Evolutionary conservation across 2,797 vertebrate genomes (phyloP).

Genomic region (Coracias cyanogaster): DNA sequence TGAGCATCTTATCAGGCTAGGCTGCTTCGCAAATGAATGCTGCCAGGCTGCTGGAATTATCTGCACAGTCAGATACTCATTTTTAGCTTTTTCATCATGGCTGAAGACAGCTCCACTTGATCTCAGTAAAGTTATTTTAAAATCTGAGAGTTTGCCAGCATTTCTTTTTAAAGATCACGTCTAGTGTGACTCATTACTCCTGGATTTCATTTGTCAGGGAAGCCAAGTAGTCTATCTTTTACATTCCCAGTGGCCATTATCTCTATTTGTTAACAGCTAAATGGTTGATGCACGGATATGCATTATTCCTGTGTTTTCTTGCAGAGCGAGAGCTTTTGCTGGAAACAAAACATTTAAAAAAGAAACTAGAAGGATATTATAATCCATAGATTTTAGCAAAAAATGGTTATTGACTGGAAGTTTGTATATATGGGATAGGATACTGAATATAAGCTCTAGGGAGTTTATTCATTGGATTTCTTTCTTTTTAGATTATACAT

Average conservation of each 20-base stretch:
- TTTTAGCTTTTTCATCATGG: slow-evolving; percentile 67
- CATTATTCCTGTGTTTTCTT: slow-evolving; percentile 58
- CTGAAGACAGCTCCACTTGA: slow-evolving; percentile 66
- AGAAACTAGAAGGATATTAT: background rate
- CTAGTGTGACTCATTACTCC: slow-evolving; percentile 70
- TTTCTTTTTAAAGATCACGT: slow-evolving; percentile 73
- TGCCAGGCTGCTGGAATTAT: slow-evolving; percentile 59
- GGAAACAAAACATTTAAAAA: slow-evolving; percentile 18
- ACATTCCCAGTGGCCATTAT: slow-evolving; percentile 55
- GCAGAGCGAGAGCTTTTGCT: background rate
- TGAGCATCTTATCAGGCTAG: slow-evolving; percentile 18
- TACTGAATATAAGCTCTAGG: background rate
- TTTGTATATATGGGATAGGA: background rate
- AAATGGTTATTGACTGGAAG: background rate
- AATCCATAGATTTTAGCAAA: background rate
- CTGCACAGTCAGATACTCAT: slow-evolving; percentile 50
- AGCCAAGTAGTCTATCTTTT: slow-evolving; percentile 51
- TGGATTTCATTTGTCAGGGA: slow-evolving; percentile 71
- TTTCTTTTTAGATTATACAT: background rate
- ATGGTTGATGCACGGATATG: slow-evolving; percentile 9
- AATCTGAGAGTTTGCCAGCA: slow-evolving; percentile 68
- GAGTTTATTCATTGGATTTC: background rate
- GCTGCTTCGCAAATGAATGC: slow-evolving; percentile 1
- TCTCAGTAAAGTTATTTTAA: slow-evolving; percentile 75
- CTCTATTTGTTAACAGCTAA: slow-evolving; percentile 71